Evolutionary conservation across 1,140 invertebrate genomes (phyloP).

Genomic region (Diuraphis noxia): DNA sequence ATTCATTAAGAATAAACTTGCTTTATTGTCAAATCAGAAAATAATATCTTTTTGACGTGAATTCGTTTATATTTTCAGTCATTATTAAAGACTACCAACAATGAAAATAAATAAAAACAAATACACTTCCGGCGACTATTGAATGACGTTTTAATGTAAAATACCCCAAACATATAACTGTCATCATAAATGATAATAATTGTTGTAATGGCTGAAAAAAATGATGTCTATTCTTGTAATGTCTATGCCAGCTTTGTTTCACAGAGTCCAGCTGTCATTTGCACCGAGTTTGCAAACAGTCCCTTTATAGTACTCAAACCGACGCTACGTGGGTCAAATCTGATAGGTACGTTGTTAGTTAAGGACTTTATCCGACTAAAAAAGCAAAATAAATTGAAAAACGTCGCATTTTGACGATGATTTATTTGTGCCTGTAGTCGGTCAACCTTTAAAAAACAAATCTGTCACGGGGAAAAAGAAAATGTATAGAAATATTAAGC

Average conservation of each 20-base stretch:
- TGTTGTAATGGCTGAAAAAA: neutral
- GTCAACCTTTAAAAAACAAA: neutral
- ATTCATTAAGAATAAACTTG: too few species aligned
- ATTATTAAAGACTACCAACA: too few species aligned
- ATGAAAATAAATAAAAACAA: too few species aligned
- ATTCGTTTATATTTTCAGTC: too few species aligned
- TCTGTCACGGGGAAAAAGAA: neutral
- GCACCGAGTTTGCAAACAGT: neutral
- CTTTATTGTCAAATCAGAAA: too few species aligned
- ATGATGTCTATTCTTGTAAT: neutral
- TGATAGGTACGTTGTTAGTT: neutral
- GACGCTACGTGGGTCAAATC: neutral
- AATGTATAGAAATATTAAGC: neutral
- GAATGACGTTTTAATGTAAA: too few species aligned
- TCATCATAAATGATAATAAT: neutral
- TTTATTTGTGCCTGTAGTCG: neutral
- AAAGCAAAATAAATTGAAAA: constrained; percentile 20
- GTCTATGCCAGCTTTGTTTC: neutral
- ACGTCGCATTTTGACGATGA: neutral
- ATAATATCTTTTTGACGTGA: too few species aligned
- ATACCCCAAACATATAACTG: too few species aligned
- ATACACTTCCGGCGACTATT: too few species aligned
- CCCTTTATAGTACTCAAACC: neutral
- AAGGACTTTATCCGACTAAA: neutral
- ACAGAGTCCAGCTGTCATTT: neutral